Percentiles rank a stretch among this genome's conserved stretches.
These are phyloP conservation scores for Peromyscus californicus DNA, from an alignment of 2,113 vertebrate species.

Conservation along the genomic window DNA sequence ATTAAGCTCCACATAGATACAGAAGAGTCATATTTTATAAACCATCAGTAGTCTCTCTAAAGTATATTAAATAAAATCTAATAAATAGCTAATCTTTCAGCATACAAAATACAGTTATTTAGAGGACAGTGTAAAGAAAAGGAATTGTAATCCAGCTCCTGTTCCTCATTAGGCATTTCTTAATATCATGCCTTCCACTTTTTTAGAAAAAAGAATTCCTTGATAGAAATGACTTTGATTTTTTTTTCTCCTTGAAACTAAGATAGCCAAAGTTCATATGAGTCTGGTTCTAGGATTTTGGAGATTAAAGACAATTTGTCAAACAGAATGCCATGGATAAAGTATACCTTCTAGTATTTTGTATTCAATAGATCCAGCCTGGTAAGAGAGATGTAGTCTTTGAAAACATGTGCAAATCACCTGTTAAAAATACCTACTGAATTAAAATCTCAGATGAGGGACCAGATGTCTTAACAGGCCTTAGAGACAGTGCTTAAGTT, in stretches of 20 bases:
- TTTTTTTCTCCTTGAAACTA: conserved; percentile 4
- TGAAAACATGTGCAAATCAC: background rate
- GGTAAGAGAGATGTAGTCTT: background rate
- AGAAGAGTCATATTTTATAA: conserved; percentile 26
- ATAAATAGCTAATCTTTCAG: background rate
- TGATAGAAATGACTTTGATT: background rate
- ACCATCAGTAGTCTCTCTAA: conserved; percentile 11
- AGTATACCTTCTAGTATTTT: conserved; percentile 28
- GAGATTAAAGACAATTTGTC: conserved; percentile 37
- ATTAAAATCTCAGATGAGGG: conserved; percentile 43
- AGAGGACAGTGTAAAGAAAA: conserved; percentile 60
- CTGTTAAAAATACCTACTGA: background rate
- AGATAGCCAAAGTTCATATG: conserved; percentile 44
- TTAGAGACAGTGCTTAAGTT: background rate
- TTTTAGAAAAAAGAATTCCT: background rate
- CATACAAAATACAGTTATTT: conserved; percentile 54
- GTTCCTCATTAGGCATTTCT: conserved; percentile 49
- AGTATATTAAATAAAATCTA: conserved; percentile 27
- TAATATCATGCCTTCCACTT: background rate
- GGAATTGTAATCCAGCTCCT: background rate
- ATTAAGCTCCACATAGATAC: conserved; percentile 14
- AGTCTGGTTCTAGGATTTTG: conserved; percentile 41
- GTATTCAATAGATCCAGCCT: conserved; percentile 15
- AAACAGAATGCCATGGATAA: background rate
- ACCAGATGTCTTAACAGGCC: conserved; percentile 1